Evolutionary conservation across 2,888 invertebrate genomes (phyloP).

Genomic region (Tortrix viridana): DNA sequence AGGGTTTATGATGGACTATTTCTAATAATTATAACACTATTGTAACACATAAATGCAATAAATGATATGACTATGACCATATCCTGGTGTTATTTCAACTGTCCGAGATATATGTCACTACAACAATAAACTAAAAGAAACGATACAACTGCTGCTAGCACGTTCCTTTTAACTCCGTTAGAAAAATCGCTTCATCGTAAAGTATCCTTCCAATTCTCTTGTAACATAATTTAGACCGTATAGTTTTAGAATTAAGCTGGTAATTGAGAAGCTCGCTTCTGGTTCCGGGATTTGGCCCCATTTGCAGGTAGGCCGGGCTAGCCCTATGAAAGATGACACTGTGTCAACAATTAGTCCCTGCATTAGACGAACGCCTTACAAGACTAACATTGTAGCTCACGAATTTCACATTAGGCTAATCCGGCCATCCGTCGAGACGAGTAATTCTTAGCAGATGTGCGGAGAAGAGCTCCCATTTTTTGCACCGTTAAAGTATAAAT

Average conservation of each 20-base stretch:
- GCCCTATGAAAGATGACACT: slow-evolving; percentile 79
- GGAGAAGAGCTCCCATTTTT: slow-evolving; percentile 59
- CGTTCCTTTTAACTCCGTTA: slow-evolving; percentile 66
- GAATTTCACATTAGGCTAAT: slow-evolving; percentile 79
- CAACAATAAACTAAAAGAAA: slow-evolving; percentile 64
- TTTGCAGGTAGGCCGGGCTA: slow-evolving; percentile 68
- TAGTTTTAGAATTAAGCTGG: slow-evolving; percentile 44
- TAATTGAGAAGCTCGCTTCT: slow-evolving; percentile 45
- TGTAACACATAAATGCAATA: too few relatives aligned
- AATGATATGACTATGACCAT: too few relatives aligned
- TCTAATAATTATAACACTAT: too few relatives aligned
- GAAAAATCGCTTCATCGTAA: slow-evolving; percentile 58
- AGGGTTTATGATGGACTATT: too few relatives aligned
- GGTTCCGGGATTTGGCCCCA: slow-evolving; percentile 54
- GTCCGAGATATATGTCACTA: slow-evolving; percentile 69
- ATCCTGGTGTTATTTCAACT: slow-evolving; percentile 68
- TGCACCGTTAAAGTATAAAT: slow-evolving; percentile 73
- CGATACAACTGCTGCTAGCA: slow-evolving; percentile 69
- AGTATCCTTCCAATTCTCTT: slow-evolving; percentile 39
- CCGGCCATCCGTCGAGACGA: slow-evolving; percentile 71
- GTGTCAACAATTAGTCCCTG: slow-evolving; percentile 80
- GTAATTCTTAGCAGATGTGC: slow-evolving; percentile 78
- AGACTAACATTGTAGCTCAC: slow-evolving; percentile 78
- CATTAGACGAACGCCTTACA: slow-evolving; percentile 72
- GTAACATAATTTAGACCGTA: slow-evolving; percentile 40